These are phyloP conservation scores for Esox niger DNA, from an alignment of 2,113 vertebrate genomes.

Conservation along the genomic window DNA sequence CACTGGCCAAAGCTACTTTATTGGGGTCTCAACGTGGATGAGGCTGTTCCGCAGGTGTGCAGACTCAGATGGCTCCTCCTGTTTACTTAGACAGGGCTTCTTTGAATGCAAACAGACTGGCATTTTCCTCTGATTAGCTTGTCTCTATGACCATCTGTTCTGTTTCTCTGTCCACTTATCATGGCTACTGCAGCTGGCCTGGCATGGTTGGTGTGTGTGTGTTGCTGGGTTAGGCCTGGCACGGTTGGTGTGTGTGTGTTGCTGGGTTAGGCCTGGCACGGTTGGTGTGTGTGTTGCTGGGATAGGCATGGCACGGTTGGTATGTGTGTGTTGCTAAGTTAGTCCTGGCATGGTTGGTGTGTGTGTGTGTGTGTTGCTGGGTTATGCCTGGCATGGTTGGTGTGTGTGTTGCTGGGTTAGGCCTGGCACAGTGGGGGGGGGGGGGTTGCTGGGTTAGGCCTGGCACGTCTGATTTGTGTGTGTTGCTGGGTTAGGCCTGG, in stretches of 20 bases:
- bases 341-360: constrained; percentile 17
- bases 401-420: no score
- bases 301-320: no score
- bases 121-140: not conserved
- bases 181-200: no score
- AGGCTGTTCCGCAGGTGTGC: not conserved
- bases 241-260: not conserved
- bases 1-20: not conserved
- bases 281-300: constrained; percentile 5
- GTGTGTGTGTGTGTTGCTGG: constrained; percentile 10
- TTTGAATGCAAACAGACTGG: constrained; percentile 23
- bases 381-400: not conserved
- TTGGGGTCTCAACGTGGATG: not conserved
- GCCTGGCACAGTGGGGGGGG: not conserved
- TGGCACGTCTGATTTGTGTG: not conserved
- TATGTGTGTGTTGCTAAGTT: constrained; percentile 9
- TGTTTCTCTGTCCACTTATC: no score
- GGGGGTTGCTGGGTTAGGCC: not conserved
- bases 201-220: not conserved
- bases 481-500: no score
- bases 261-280: not conserved
- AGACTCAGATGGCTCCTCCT: not conserved
- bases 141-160: not conserved
- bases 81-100: constrained; percentile 10
- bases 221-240: no score